Base-by-base conservation (phyloP, 1,140 invertebrate genomes). In the Pachypeltis micranthus region DNA sequence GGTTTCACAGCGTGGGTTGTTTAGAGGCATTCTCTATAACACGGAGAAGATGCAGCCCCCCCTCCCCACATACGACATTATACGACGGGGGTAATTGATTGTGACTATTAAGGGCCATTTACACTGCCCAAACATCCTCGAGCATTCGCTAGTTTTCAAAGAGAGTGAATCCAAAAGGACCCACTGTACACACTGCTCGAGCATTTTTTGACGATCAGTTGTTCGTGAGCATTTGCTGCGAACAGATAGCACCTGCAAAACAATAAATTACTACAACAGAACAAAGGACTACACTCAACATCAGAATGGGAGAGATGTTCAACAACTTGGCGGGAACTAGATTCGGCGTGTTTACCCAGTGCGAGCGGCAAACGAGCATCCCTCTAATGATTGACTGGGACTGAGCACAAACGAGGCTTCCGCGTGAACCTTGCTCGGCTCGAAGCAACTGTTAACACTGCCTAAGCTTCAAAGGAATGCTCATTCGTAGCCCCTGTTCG, bases 401-500 rank as follows among this genome's bases (percentile, higher is more conserved):
- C 34, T 16, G 12, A 4, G 47, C 12, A 21, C 23, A 21, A 21
- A 51, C 23, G 7, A 51, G 47, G 4, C 21, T 21, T 21, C 12
- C 12, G 47, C 47, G 19, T 21, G 21, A 51, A 51, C 47, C 47
- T 51, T 51, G 47, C 23, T 51, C 23, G 19, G 19, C 19, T 21
- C 23, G 19, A 51, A 21, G 47, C 47, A 4, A 3, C 47, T 7
- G 47, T 21, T 51, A 16, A 14, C 19, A 51, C 7, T 51, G 7
- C 47, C 47, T 21, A 21, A 51, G 47, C 47, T 21, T 51, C 21
- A 21, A 51, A 51, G 21, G 21, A 51, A 51, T 51, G 47, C 47
- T 51, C 47, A 51, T 51, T 51, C 47, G 47, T 14, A 51, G 23
- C 47, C 47, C 47, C 19, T 51, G 47, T 51, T 51, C 47, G 21